These are phyloP conservation scores for Scomberomorus guttatus DNA, from an alignment of 2,797 vertebrate genomes.

Conservation along the genomic window DNA sequence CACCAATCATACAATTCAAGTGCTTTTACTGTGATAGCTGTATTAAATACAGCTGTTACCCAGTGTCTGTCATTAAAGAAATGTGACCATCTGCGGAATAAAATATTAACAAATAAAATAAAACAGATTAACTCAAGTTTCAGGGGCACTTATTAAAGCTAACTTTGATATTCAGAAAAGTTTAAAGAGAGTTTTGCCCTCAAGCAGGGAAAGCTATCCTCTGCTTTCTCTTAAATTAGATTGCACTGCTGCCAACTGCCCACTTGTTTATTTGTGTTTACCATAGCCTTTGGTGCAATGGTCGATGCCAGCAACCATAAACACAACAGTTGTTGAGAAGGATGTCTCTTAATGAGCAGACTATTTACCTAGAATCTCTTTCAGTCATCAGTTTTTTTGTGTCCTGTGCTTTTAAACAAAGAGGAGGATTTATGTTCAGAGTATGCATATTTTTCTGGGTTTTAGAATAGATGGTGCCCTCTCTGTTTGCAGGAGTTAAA, in stretches of 20 bases:
- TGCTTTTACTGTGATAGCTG: constrained; percentile 5
- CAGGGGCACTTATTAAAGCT: constrained; percentile 46
- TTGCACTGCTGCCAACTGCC: constrained; percentile 55
- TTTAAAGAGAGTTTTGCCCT: constrained; percentile 44
- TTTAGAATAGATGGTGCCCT: neutral
- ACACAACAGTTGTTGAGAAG: constrained; percentile 29
- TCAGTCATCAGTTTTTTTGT: constrained; percentile 18
- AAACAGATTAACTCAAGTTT: constrained; percentile 30
- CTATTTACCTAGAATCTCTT: constrained; percentile 23
- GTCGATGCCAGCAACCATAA: constrained; percentile 49
- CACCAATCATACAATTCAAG: neutral
- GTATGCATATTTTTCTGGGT: neutral
- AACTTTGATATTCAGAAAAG: constrained; percentile 41
- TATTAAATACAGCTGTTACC: constrained; percentile 2
- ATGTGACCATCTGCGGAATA: constrained; percentile 24
- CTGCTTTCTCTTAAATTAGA: constrained; percentile 55
- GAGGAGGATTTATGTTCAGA: neutral
- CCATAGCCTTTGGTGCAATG: constrained; percentile 40
- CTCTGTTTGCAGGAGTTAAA: constrained; percentile 13
- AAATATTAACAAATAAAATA: too few species aligned
- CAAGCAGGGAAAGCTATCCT: constrained; percentile 31
- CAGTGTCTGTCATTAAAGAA: constrained; percentile 10
- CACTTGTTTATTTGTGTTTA: constrained; percentile 60
- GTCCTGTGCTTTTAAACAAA: neutral
- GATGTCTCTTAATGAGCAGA: constrained; percentile 51